Base-by-base conservation (phyloP, 2,113 vertebrate genomes). In the sheep (Ovis aries) region DNA sequence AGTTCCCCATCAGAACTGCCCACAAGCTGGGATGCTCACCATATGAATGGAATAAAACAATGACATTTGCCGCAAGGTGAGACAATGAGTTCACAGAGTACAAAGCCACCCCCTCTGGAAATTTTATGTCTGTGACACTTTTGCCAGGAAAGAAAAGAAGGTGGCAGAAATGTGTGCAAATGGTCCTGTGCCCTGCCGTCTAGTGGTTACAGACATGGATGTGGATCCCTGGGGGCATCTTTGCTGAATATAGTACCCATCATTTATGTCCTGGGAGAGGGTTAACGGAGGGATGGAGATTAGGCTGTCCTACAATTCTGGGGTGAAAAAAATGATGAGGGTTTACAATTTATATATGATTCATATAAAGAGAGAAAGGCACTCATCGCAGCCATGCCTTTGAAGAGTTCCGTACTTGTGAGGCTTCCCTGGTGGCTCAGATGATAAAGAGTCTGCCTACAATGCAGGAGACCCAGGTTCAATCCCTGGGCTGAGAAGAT, bases 1-100 rank as follows among this genome's bases (percentile, higher is more conserved):
- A 64, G 62, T 64, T 98, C 98, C 0, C 0, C 98, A 1, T 95
- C 97, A 0, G 97, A 98, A 9, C 98, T 99, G 15, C 99, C 99
- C 16, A 96, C 95, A 71, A 97, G 97, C 12, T 99, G 99, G 99
- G 99, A 99, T 98, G 99, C 99, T 99, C 98, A 99, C 96, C 99
- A 99, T 77, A 91, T 99, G 9, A 93, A 99, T 0, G 99, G 99
- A 2, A 95, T 97, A 94, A 99, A 99, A 99, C 45, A 99, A 99
- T 97, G 99, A 98, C 99, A 99, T 98, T 99, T 99, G 52, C 99
- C 99, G 0, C 99, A 99, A 62, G 43, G 71, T 48, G 5, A 33
- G 25, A 80, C 67, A 21, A 4, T 27, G 85, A 67, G 77, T 77
- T 67, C 2, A 0, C 45, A 15, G 36, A 48, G 59, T 9, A n/a